These are phyloP conservation scores for Ornithoptera alexandrae DNA, from an alignment of 2,888 invertebrate species.

Conservation along the genomic window DNA sequence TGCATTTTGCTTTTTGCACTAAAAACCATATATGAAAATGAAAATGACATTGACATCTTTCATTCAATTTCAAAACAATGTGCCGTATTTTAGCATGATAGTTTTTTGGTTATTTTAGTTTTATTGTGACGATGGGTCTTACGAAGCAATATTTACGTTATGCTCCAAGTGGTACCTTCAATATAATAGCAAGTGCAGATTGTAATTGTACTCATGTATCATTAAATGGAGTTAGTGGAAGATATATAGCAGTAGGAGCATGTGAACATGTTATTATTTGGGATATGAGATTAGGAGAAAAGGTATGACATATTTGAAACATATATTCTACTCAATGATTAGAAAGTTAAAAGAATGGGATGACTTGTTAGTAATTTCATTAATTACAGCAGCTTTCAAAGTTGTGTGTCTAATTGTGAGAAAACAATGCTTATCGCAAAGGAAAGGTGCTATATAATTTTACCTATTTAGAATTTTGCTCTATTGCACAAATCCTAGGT, in stretches of 20 bases:
- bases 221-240: constrained; percentile 86
- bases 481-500: too few relatives aligned
- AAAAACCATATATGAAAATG: background rate
- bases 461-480: too few relatives aligned
- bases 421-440: too few relatives aligned
- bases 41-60: constrained; percentile 4
- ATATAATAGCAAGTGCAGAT: constrained; percentile 89
- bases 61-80: constrained; percentile 34
- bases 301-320: constrained; percentile 67
- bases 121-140: constrained; percentile 83
- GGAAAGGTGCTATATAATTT: too few relatives aligned
- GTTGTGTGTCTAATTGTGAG: too few relatives aligned
- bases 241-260: constrained; percentile 94
- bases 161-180: constrained; percentile 90
- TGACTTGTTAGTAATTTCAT: background rate
- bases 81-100: constrained; percentile 15
- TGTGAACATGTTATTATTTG: constrained; percentile 96
- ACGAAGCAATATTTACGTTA: constrained; percentile 97
- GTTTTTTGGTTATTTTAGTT: constrained; percentile 22
- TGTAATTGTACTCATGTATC: constrained; percentile 91
- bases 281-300: constrained; percentile 93
- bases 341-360: background rate
- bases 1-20: background rate
- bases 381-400: too few relatives aligned
- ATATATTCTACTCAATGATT: background rate